Conservation (phyloP, 2,888 invertebrate species). For the Ferdinandea cuprea region DNA sequence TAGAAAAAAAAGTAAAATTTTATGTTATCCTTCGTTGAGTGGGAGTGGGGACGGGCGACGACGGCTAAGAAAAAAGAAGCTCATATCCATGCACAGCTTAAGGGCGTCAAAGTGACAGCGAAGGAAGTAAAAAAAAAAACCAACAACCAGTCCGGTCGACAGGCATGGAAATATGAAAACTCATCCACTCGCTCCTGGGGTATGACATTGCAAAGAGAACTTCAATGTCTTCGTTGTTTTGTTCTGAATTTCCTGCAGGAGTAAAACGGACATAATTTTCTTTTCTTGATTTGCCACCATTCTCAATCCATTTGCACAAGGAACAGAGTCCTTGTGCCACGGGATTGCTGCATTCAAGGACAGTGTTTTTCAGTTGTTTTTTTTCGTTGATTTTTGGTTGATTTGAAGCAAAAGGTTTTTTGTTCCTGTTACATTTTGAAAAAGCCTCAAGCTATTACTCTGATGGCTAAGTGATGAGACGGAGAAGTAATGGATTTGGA, state of each 20-base stretch:
- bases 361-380: slow-evolving; percentile 46
- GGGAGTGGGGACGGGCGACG: not conserved
- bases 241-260: slow-evolving; percentile 66
- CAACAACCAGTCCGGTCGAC: slow-evolving; percentile 18
- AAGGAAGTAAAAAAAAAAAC: slow-evolving; percentile 41
- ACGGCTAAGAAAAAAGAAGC: slow-evolving; percentile 6
- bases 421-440: slow-evolving; percentile 13
- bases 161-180: slow-evolving; percentile 55
- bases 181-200: slow-evolving; percentile 20
- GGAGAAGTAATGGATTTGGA: slow-evolving; percentile 24
- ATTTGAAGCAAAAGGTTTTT: slow-evolving; percentile 58
- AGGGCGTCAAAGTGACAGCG: slow-evolving; percentile 66
- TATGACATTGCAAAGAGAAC: slow-evolving; percentile 33
- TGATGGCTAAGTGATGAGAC: slow-evolving; percentile 31
- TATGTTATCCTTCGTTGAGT: slow-evolving; percentile 52
- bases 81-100: slow-evolving; percentile 58
- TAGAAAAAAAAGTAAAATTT: slow-evolving; percentile 22
- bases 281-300: slow-evolving; percentile 68
- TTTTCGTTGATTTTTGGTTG: slow-evolving; percentile 57
- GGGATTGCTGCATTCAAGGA: slow-evolving; percentile 60
- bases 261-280: slow-evolving; percentile 71
- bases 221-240: slow-evolving; percentile 67
- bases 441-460: slow-evolving; percentile 42
- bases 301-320: slow-evolving; percentile 14
- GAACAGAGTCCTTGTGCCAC: slow-evolving; percentile 17